Base-by-base conservation (phyloP, 2,888 invertebrate species). In the Phortica okadai region DNA sequence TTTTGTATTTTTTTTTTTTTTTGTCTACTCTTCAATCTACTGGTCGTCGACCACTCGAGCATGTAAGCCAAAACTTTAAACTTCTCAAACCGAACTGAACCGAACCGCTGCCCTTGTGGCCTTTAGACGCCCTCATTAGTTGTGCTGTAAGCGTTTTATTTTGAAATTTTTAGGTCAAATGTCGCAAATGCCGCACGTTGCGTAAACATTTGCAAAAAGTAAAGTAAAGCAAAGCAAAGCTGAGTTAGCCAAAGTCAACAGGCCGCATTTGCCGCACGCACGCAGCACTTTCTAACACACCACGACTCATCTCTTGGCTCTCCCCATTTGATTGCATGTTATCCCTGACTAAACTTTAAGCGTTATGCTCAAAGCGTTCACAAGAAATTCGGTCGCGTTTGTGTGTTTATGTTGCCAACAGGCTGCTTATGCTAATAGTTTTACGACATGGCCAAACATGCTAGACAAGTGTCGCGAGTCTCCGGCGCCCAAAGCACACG, bases 91-190 rank as follows among this genome's bases (percentile, higher is more conserved):
- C 33, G 14, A 33, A 16, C 14, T 14, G 14, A 33, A 16, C 33
- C 33, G 33, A 2, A 33, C 33, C 4, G 33, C 33, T 33, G 33
- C 33, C 33, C 33, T 33, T 33, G 33, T 33, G 33, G 16, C 50
- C 41, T 5, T 62, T 10, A 6, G 62, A 56, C 56, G 41, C 66
- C 45, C 45, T 69, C 45, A 69, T 69, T 45, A 69, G 45, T 69
- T 11, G 10, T 14, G 7, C 62, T 21, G 16, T n/a, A 25, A 45
- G 45, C 50, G 44, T n/a, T 69, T 69, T 69, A 69, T 69, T 69
- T 69, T 21, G 16, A 11, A n/a, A 69, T 69, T 88, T 85, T 80
- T 82, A 84, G 89, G 88, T 88, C 88, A 88, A 81, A 87, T 87
- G 88, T 88, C 87, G 87, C 50, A 76, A 75, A 16, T 69, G 42